Percentiles rank a stretch among this genome's conserved stretches.
Evolutionary conservation across 2,888 invertebrate genomes (phyloP).

Genomic region (Glaucopsyche alexis): DNA sequence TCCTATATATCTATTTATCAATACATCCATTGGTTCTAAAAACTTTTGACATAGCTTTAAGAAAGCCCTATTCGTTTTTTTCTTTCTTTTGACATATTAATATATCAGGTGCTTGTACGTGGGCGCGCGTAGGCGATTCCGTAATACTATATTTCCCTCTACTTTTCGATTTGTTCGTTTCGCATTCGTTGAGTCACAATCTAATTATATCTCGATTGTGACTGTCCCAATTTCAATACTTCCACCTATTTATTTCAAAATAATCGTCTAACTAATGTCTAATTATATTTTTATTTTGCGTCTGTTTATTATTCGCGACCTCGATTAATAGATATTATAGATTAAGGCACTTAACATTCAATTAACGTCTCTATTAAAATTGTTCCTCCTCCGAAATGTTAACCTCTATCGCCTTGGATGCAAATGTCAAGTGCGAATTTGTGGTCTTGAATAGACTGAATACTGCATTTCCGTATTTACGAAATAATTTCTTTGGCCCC

Average conservation of each 20-base stretch:
- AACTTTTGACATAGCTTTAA: background rate
- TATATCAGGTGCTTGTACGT: conserved; percentile 48
- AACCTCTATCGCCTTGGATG: conserved; percentile 9
- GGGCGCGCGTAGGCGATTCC: conserved; percentile 48
- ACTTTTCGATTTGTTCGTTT: conserved; percentile 59
- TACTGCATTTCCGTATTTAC: conserved; percentile 13
- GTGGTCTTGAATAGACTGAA: background rate
- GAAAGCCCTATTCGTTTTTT: background rate
- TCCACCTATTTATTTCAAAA: conserved; percentile 31
- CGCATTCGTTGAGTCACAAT: conserved; percentile 64
- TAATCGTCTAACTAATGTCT: background rate
- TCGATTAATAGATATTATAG: conserved; percentile 34
- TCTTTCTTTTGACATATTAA: conserved; percentile 7
- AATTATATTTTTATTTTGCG: background rate
- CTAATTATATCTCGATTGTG: conserved; percentile 67
- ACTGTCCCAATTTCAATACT: conserved; percentile 58
- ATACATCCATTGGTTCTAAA: background rate
- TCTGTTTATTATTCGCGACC: conserved; percentile 31
- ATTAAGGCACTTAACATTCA: background rate
- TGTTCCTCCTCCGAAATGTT: background rate
- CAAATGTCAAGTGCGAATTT: conserved; percentile 24
- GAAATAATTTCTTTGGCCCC: conserved; percentile 14
- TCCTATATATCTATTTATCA: too few species aligned
- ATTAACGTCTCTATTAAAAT: conserved; percentile 2
- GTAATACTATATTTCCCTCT: conserved; percentile 65